These are phyloP conservation scores for Lasioglossum malachurum DNA, from an alignment of 2,888 invertebrate genomes.

Conservation along the genomic window DNA sequence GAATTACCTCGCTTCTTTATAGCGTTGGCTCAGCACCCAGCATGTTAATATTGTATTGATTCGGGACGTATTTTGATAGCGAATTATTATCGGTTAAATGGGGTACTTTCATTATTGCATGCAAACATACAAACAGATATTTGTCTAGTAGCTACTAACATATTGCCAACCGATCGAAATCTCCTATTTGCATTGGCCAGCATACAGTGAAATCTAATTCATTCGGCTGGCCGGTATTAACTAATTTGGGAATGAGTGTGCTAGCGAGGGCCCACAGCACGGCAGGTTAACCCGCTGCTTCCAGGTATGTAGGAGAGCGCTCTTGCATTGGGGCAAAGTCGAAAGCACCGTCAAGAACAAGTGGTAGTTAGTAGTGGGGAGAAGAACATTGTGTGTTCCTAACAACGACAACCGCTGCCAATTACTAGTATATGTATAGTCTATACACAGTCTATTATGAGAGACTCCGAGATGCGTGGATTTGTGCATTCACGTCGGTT, in stretches of 20 bases:
- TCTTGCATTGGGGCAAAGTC: background rate
- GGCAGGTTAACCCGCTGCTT: background rate
- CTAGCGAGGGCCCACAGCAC: background rate
- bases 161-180: background rate
- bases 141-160: background rate
- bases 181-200: background rate
- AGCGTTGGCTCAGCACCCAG: background rate
- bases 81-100: background rate
- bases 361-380: background rate
- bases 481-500: background rate
- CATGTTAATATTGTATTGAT: background rate
- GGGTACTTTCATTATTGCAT: background rate
- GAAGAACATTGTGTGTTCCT: background rate
- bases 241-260: background rate
- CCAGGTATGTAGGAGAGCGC: background rate
- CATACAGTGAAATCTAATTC: background rate
- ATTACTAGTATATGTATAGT: background rate
- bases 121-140: background rate
- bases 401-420: slow-evolving; percentile 5
- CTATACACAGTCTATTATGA: background rate
- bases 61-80: background rate
- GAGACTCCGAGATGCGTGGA: background rate
- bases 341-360: background rate
- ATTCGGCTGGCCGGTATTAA: background rate
- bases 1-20: background rate